These are phyloP conservation scores for Indicator maculatus DNA, from an alignment of 2,113 vertebrate genomes.

Conservation along the genomic window DNA sequence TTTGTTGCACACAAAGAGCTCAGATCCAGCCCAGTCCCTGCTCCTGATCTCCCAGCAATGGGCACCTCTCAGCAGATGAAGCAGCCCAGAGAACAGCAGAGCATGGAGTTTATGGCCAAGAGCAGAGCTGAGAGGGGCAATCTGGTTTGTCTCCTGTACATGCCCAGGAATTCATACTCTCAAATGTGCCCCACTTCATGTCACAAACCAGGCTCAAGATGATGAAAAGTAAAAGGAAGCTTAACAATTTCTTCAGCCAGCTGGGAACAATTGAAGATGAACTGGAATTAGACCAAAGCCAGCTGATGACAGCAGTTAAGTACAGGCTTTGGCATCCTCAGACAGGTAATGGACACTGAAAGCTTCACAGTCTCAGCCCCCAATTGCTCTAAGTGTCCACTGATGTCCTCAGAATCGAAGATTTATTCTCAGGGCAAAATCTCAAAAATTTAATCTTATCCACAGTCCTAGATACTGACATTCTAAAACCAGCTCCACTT, in stretches of 20 bases:
- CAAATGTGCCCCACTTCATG: not conserved
- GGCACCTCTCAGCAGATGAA: not conserved
- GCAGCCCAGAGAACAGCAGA: not conserved
- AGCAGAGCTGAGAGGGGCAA: not conserved
- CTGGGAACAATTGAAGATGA: not conserved
- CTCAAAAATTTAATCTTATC: not conserved
- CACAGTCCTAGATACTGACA: not conserved
- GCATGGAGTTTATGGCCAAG: not conserved
- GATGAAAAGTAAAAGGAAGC: not conserved
- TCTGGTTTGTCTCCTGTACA: not conserved
- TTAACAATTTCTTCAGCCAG: not conserved
- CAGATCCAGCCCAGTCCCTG: not conserved
- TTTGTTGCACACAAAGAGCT: not conserved
- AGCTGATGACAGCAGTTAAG: not conserved
- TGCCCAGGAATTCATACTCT: not conserved
- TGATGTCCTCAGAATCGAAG: not conserved
- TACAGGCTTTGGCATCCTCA: not conserved
- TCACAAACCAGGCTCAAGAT: not conserved
- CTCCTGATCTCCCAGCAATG: not conserved
- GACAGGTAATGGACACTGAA: not conserved
- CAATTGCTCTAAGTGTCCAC: not conserved
- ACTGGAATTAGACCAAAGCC: not conserved
- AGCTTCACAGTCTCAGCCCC: not conserved
- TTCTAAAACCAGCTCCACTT: conserved; percentile 7
- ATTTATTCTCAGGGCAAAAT: not conserved